Conservation (phyloP, 2,797 vertebrate genomes). For the Pygocentrus nattereri region DNA sequence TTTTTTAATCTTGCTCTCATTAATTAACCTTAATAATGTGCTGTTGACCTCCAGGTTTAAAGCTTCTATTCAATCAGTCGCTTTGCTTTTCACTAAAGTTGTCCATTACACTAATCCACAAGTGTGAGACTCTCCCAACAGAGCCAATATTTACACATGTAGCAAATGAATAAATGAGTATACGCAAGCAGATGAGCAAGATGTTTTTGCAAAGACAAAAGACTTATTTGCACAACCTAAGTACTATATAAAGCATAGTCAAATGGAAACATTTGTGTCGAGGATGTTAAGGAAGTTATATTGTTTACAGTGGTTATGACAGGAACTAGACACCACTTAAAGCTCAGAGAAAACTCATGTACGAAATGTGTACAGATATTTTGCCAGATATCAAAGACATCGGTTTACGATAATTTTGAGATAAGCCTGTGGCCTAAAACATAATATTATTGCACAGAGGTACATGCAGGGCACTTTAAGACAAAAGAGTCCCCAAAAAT, state of each 20-base stretch:
- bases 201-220: neutral
- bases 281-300: too few species aligned
- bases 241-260: neutral
- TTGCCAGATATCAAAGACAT: too few species aligned
- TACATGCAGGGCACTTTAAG: too few species aligned
- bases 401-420: too few species aligned
- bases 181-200: neutral
- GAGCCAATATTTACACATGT: constrained; percentile 22
- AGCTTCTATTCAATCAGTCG: constrained; percentile 20
- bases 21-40: constrained; percentile 27
- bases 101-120: constrained; percentile 28
- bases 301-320: too few species aligned
- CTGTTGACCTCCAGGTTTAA: constrained; percentile 35
- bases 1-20: constrained; percentile 10
- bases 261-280: neutral
- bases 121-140: constrained; percentile 26
- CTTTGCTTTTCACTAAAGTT: constrained; percentile 11
- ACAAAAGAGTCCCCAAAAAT: too few species aligned
- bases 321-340: too few species aligned
- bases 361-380: too few species aligned
- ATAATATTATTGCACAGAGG: too few species aligned
- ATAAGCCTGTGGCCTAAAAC: too few species aligned
- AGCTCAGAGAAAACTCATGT: too few species aligned
- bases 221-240: neutral
- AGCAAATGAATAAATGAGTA: neutral